These are phyloP conservation scores for Arge pagana DNA, from an alignment of 2,888 invertebrate species.

Conservation along the genomic window DNA sequence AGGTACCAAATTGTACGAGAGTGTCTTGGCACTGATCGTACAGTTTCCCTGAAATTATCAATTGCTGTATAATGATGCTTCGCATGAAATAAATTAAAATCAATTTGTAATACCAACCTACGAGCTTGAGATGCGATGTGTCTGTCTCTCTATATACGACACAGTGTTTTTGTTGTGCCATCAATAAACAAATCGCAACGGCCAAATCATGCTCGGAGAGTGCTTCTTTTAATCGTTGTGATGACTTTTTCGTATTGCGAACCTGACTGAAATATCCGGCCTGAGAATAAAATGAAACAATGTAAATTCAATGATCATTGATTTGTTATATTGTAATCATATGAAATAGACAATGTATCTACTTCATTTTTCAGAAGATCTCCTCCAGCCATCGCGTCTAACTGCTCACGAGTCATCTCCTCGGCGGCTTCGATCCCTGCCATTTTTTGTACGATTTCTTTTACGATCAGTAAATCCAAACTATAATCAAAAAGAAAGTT, in stretches of 20 bases:
- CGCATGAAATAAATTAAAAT: slow-evolving; percentile 6
- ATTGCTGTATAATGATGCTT: background rate
- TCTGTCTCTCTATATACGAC: slow-evolving; percentile 86
- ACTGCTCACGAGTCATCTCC: slow-evolving; percentile 94
- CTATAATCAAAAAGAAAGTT: slow-evolving; percentile 63
- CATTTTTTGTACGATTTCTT: slow-evolving; percentile 99
- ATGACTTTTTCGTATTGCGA: slow-evolving; percentile 94
- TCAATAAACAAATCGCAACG: slow-evolving; percentile 87
- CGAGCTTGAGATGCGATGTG: slow-evolving; percentile 83
- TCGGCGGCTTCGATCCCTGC: slow-evolving; percentile 97
- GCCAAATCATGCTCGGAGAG: slow-evolving; percentile 92
- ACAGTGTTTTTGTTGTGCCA: slow-evolving; percentile 96
- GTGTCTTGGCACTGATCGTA: slow-evolving; percentile 97
- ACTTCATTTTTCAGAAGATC: slow-evolving; percentile 94
- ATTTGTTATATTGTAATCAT: background rate
- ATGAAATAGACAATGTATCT: slow-evolving; percentile 31
- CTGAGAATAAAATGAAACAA: slow-evolving; percentile 62
- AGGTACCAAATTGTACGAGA: slow-evolving; percentile 95
- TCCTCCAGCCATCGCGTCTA: slow-evolving; percentile 97
- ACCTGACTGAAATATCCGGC: slow-evolving; percentile 98
- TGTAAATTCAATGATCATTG: background rate
- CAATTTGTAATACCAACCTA: slow-evolving; percentile 61
- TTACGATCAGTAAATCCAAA: slow-evolving; percentile 88
- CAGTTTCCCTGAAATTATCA: slow-evolving; percentile 62
- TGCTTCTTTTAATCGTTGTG: slow-evolving; percentile 92